Conservation (phyloP, 2,113 vertebrate genomes). For the Pogona vitticeps region DNA sequence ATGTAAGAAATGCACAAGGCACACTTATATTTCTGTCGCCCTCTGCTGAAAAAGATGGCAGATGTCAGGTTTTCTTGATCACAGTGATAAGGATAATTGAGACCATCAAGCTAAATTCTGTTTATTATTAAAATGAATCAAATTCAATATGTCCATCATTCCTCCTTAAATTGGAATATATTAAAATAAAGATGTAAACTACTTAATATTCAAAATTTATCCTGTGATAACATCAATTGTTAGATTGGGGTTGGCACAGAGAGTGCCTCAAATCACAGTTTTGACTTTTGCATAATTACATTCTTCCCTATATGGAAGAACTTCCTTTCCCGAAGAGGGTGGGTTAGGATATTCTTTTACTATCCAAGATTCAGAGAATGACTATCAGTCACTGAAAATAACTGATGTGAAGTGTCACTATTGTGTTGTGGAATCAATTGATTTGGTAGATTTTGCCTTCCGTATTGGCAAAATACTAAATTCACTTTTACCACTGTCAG, state of each 20-base stretch:
- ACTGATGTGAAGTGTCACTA: background rate
- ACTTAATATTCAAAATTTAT: background rate
- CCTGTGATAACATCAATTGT: background rate
- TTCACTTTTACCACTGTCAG: background rate
- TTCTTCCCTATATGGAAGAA: background rate
- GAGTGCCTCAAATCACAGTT: background rate
- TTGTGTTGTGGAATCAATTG: slow-evolving; percentile 1
- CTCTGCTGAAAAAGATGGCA: background rate
- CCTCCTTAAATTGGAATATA: slow-evolving; percentile 1
- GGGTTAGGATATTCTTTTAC: background rate
- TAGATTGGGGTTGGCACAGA: background rate
- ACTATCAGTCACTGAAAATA: background rate
- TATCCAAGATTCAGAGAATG: background rate
- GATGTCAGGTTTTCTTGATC: background rate
- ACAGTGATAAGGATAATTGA: background rate
- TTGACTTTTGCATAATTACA: background rate
- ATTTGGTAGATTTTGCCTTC: background rate
- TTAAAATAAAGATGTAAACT: background rate
- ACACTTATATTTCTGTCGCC: background rate
- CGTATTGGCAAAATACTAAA: slow-evolving; percentile 10
- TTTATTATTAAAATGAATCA: background rate
- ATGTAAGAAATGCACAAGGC: background rate
- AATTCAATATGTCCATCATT: background rate
- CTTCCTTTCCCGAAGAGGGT: background rate
- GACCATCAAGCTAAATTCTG: background rate